Evolutionary conservation across 1,140 invertebrate genomes (phyloP).

Genomic region (Asbolus verrucosus): DNA sequence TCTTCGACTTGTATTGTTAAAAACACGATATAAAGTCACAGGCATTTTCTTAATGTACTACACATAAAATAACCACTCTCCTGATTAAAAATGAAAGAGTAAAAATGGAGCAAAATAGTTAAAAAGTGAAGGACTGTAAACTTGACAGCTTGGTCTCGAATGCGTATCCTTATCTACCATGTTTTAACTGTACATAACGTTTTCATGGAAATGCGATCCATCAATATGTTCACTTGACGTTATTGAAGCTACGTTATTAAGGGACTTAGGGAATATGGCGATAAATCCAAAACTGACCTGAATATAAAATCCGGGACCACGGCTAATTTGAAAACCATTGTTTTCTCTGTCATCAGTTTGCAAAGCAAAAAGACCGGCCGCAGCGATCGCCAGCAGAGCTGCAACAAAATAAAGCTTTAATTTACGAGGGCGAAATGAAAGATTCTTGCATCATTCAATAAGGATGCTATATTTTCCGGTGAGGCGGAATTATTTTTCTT

Average conservation of each 20-base stretch:
- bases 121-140: no score
- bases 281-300: slow-evolving; percentile 71
- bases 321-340: slow-evolving; percentile 77
- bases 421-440: neutral
- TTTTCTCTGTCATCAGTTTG: slow-evolving; percentile 82
- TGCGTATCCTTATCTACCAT: no score
- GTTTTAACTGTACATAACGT: no score
- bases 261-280: slow-evolving; percentile 6
- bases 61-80: no score
- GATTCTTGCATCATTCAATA: neutral
- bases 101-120: no score
- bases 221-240: neutral
- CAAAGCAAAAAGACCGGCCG: slow-evolving; percentile 82
- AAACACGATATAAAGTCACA: no score
- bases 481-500: neutral
- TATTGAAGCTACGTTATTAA: slow-evolving; percentile 5
- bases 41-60: no score
- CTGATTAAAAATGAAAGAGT: no score
- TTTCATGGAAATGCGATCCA: neutral
- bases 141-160: no score
- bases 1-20: no score
- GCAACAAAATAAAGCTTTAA: slow-evolving; percentile 61
- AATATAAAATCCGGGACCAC: slow-evolving; percentile 87
- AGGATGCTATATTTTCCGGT: neutral
- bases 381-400: slow-evolving; percentile 82